These are phyloP conservation scores for Lepus timidus DNA, from an alignment of 2,113 vertebrate genomes.

Conservation along the genomic window DNA sequence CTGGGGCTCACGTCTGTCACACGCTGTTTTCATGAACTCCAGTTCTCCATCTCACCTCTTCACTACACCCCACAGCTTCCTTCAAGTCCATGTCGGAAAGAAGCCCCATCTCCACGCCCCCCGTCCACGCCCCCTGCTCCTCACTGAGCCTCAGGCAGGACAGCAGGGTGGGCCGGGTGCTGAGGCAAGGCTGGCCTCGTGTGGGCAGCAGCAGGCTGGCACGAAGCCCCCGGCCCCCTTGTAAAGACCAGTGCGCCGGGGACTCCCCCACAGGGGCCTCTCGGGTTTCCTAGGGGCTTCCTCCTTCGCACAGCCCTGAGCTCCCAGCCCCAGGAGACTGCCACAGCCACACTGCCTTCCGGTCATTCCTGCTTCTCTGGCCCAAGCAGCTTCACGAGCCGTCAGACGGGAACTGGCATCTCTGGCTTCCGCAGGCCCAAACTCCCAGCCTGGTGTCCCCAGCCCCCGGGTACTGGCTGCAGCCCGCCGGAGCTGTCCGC, in stretches of 20 bases:
- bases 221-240: neutral
- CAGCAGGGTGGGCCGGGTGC: rapidly evolving
- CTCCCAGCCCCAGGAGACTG: neutral
- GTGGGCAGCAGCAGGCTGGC: neutral
- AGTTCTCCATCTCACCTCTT: neutral
- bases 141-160: neutral
- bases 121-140: no score
- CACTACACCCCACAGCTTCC: neutral
- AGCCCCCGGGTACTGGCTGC: rapidly evolving
- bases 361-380: neutral
- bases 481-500: neutral
- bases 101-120: neutral
- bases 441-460: neutral
- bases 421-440: no score
- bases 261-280: no score
- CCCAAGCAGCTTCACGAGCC: neutral
- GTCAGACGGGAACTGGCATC: neutral
- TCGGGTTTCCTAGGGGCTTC: no score
- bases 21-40: neutral
- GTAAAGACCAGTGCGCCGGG: neutral
- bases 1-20: neutral
- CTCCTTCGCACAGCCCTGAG: neutral
- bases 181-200: no score
- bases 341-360: neutral
- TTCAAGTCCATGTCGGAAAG: neutral